Evolutionary conservation across 2,888 invertebrate genomes (phyloP).

Genomic region (Serripes groenlandicus): DNA sequence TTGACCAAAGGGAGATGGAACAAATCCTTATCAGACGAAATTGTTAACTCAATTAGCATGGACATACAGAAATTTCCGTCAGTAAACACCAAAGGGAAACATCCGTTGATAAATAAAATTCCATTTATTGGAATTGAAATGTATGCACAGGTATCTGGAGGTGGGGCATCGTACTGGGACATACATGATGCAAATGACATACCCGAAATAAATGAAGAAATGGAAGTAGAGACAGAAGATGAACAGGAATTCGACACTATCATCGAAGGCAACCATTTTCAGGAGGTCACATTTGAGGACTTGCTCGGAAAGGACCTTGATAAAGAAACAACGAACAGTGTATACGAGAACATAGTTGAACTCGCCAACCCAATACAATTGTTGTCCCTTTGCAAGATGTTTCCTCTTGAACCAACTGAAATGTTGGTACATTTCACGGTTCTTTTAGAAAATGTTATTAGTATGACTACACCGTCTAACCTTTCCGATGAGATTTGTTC

Average conservation of each 20-base stretch:
- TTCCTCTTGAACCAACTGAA: not conserved
- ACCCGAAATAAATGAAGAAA: constrained; percentile 23
- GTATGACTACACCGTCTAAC: not conserved
- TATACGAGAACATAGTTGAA: not conserved
- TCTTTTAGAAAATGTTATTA: not conserved
- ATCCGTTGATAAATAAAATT: constrained; percentile 57
- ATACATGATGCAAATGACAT: constrained; percentile 44
- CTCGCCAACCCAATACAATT: not conserved
- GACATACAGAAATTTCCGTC: constrained; percentile 54
- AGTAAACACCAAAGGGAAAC: constrained; percentile 36
- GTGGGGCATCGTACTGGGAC: constrained; percentile 47
- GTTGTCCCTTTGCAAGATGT: not conserved
- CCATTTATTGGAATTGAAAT: constrained; percentile 48
- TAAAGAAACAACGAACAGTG: not conserved
- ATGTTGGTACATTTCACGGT: not conserved
- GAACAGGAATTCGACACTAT: not conserved
- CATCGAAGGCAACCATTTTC: not conserved
- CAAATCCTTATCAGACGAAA: constrained; percentile 44
- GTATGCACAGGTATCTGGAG: constrained; percentile 36
- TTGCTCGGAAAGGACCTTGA: too few relatives aligned
- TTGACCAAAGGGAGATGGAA: constrained; percentile 16
- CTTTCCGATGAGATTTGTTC: not conserved
- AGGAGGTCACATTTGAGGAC: not conserved
- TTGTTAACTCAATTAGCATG: constrained; percentile 47
- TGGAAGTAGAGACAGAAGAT: constrained; percentile 32